These are phyloP conservation scores for Penaeus indicus DNA, from an alignment of 1,140 invertebrate species.

Conservation along the genomic window DNA sequence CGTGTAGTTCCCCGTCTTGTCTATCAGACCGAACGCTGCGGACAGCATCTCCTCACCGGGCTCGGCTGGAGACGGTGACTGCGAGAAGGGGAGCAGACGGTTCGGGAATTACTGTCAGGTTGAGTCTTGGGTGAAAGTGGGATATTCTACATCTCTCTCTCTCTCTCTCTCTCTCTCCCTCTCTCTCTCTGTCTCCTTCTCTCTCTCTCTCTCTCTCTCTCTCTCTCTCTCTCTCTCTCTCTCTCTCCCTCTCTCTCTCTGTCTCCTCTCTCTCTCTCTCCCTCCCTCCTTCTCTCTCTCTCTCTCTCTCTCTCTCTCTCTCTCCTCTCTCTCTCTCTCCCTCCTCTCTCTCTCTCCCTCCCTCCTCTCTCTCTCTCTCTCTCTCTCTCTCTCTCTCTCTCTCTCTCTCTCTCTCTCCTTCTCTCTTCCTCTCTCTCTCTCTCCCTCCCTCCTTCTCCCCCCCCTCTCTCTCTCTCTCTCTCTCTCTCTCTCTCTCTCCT, in stretches of 20 bases:
- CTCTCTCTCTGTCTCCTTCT: constrained; percentile 23
- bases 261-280: not conserved
- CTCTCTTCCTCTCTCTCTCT: no score
- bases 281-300: no score
- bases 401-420: no score
- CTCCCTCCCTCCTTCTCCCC: no score
- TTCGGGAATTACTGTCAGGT: not conserved
- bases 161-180: constrained; percentile 21
- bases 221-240: not conserved
- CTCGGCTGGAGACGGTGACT: constrained; percentile 6
- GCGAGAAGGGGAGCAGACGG: not conserved
- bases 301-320: constrained; percentile 14
- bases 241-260: constrained; percentile 2
- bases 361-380: no score
- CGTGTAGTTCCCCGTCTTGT: constrained; percentile 22
- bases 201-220: constrained; percentile 30
- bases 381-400: no score
- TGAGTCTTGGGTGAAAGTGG: not conserved
- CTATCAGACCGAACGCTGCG: constrained; percentile 1
- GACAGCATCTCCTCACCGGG: constrained; percentile 8
- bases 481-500: no score
- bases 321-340: not conserved
- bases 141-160: not conserved
- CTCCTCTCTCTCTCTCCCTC: no score
- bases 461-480: no score